Evolutionary conservation across 2,888 invertebrate species (phyloP).

Genomic region (Chymomyza caudatula): DNA sequence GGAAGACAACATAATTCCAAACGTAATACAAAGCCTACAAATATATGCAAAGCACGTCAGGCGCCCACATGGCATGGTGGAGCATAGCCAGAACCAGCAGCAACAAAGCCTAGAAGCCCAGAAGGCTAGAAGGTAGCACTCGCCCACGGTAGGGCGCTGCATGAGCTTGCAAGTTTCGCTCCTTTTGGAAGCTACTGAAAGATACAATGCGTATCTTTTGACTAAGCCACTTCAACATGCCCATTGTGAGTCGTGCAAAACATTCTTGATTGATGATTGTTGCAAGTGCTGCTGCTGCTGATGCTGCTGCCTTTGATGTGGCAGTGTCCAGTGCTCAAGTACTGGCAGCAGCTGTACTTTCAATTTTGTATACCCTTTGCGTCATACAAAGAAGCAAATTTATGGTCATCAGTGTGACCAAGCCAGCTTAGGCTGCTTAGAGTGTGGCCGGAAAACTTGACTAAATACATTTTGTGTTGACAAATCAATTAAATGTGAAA

Average conservation of each 20-base stretch:
- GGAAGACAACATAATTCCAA: constrained; percentile 63
- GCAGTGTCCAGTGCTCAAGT: neutral
- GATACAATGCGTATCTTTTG: neutral
- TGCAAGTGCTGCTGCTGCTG: constrained; percentile 29
- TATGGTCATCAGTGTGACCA: constrained; percentile 46
- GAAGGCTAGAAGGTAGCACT: constrained; percentile 9
- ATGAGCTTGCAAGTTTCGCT: constrained; percentile 47
- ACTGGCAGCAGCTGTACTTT: constrained; percentile 30
- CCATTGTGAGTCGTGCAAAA: constrained; percentile 12
- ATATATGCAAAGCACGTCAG: constrained; percentile 20
- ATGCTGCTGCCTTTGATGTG: neutral
- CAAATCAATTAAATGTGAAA: constrained; percentile 73
- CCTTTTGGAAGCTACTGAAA: neutral
- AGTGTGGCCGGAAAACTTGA: constrained; percentile 10
- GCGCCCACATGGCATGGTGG: constrained; percentile 28
- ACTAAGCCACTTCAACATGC: constrained; percentile 33
- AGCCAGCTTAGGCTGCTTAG: constrained; percentile 55
- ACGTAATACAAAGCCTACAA: no score
- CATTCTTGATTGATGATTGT: constrained; percentile 62
- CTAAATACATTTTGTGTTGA: constrained; percentile 61
- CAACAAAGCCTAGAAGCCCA: constrained; percentile 36
- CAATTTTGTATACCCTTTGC: constrained; percentile 30
- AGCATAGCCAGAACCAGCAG: neutral
- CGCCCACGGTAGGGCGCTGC: constrained; percentile 6
- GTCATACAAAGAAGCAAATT: constrained; percentile 57